These are phyloP conservation scores for Drosophila oshimai DNA, from an alignment of 1,140 invertebrate genomes.

Conservation along the genomic window DNA sequence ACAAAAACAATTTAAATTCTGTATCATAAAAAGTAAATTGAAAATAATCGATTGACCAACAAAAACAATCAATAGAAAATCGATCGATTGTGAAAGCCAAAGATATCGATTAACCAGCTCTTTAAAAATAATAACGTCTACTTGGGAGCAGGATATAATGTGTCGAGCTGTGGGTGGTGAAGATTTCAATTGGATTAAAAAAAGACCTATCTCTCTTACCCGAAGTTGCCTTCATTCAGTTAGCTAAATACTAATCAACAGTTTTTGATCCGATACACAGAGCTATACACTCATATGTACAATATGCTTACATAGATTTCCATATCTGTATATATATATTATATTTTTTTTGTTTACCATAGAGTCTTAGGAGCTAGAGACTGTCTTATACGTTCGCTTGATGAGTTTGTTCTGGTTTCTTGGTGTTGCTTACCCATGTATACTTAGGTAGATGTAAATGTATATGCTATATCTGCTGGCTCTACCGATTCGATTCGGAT, in stretches of 20 bases:
- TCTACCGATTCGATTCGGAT: conserved; percentile 23
- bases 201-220: background rate
- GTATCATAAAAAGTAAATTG: no score
- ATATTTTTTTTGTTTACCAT: conserved; percentile 8
- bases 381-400: conserved; percentile 52
- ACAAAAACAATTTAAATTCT: no score
- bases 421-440: conserved; percentile 11
- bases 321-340: conserved; percentile 20
- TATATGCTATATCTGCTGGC: conserved; percentile 18
- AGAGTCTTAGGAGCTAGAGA: conserved; percentile 54
- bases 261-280: conserved; percentile 46
- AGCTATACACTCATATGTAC: conserved; percentile 56
- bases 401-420: conserved; percentile 47
- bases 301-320: conserved; percentile 26
- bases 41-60: no score
- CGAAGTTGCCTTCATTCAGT: conserved; percentile 25
- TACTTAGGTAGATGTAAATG: conserved; percentile 6
- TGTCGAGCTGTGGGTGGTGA: background rate
- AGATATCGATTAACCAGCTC: background rate
- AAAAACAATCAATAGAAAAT: no score
- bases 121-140: background rate
- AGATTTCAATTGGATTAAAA: conserved; percentile 8
- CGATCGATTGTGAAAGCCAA: no score
- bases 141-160: background rate
- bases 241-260: conserved; percentile 69